Evolutionary conservation across 1,140 invertebrate genomes (phyloP).

Genomic region (Oscheius sp.): DNA sequence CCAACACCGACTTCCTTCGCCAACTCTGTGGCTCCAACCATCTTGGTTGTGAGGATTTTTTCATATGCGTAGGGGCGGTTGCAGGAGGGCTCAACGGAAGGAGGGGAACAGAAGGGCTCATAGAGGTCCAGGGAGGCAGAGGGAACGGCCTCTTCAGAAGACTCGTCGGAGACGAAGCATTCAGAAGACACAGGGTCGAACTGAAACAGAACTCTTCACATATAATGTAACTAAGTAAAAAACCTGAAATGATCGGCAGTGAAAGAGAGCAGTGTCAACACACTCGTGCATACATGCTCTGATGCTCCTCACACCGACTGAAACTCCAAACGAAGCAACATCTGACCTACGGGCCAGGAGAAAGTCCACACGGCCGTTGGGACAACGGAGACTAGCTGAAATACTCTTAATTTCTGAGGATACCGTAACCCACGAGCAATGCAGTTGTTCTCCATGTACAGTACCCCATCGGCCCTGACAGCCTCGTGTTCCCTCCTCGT

Average conservation of each 20-base stretch:
- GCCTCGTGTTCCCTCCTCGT: slow-evolving; percentile 11
- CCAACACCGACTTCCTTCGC: background rate
- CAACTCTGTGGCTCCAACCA: background rate
- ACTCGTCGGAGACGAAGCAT: slow-evolving; percentile 28
- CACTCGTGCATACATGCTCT: slow-evolving; percentile 26
- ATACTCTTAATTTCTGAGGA: background rate
- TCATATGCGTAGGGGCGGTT: slow-evolving; percentile 31
- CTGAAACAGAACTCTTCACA: slow-evolving; percentile 6
- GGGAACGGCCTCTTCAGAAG: slow-evolving; percentile 30
- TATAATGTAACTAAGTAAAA: background rate
- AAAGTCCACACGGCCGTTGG: slow-evolving; percentile 18
- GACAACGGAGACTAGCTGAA: slow-evolving; percentile 25
- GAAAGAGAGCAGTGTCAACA: slow-evolving; percentile 18
- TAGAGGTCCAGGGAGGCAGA: slow-evolving; percentile 22
- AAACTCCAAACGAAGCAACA: slow-evolving; percentile 29
- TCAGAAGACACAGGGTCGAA: slow-evolving; percentile 25
- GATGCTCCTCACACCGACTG: slow-evolving; percentile 17
- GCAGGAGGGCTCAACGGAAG: slow-evolving; percentile 13
- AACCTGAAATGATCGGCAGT: slow-evolving; percentile 23
- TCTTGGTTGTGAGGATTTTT: slow-evolving; percentile 22
- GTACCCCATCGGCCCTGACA: background rate
- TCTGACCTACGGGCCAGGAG: slow-evolving; percentile 15
- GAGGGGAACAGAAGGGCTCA: slow-evolving; percentile 20
- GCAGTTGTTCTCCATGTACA: slow-evolving; percentile 32
- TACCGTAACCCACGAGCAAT: slow-evolving; percentile 9